Conservation (phyloP, 2,888 invertebrate genomes). For the Serrognathus titanus region DNA sequence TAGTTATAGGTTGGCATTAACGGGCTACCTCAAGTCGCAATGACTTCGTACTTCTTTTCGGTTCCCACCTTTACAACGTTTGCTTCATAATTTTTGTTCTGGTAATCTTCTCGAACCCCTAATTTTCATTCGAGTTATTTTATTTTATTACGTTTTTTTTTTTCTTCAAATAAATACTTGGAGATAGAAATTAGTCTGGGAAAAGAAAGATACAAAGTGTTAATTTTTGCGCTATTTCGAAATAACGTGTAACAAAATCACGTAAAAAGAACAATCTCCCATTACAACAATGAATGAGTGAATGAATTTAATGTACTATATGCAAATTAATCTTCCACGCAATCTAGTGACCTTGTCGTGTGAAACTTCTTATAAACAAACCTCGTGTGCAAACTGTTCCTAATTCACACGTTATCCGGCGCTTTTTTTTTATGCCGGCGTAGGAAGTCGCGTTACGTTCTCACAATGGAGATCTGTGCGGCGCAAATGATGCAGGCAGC, state of each 20-base stretch:
- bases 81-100: slow-evolving; percentile 8
- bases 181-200: too few species aligned
- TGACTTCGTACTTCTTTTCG: slow-evolving; percentile 29
- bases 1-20: slow-evolving; percentile 41
- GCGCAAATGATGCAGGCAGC: slow-evolving; percentile 22
- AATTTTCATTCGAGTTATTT: background rate
- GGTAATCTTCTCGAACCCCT: slow-evolving; percentile 7
- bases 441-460: slow-evolving; percentile 4
- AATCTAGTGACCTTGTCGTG: slow-evolving; percentile 3
- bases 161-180: too few species aligned
- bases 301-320: slow-evolving; percentile 9
- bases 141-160: too few species aligned
- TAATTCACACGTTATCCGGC: too few species aligned
- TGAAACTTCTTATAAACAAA: background rate
- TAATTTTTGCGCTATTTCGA: too few species aligned
- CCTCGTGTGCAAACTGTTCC: background rate
- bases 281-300: background rate
- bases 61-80: slow-evolving; percentile 23
- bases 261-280: too few species aligned
- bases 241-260: too few species aligned
- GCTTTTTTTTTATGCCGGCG: too few species aligned
- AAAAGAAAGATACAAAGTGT: too few species aligned
- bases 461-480: slow-evolving; percentile 23
- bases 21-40: slow-evolving; percentile 30
- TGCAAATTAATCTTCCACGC: slow-evolving; percentile 4